Base-by-base conservation (phyloP, 2,797 vertebrate species). In the Sciurus carolinensis region DNA sequence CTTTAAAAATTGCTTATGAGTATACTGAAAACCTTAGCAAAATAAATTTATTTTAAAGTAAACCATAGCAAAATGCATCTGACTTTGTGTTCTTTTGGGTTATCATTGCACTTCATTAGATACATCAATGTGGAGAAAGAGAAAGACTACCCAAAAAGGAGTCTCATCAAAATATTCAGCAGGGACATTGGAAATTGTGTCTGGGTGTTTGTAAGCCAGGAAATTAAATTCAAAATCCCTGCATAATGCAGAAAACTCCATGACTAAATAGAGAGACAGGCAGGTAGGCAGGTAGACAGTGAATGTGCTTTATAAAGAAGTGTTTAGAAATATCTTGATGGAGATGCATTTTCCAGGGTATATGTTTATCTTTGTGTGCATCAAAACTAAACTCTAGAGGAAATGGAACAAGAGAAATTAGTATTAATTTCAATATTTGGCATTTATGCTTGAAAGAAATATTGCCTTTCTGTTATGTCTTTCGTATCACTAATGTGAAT, bases 161-260 rank as follows among this genome's bases (percentile, higher is more conserved):
- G 99, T 91, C 99, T 99, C 33, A 98, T 99, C 97, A 99, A 99
- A 97, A 99, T 99, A 97, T 99, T 99, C 97, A 99, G 99, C 39
- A 99, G 99, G 98, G 99, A 99, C 12, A 98, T 99, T 94, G 99
- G 99, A 98, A 99, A 99, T 47, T 99, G 99, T 96, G 99, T 99
- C 98, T 99, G 99, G 99, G 99, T 99, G 97, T 96, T 98, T 96
- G 93, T 90, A 72, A 97, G 87, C 66, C 64, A 96, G 94, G 95
- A 96, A 91, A 93, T 88, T 92, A 71, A 95, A 89, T 75, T 95
- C 54, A 66, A 92, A 30, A 50, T 91, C 84, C 83, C 92, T 90
- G 67, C 2, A 10, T 80, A 71, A 94, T 90, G 47, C 42, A 92
- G 62, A 91, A 85, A 69, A 36, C 26, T 22, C 20, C 47, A 33